Evolutionary conservation across 1,140 invertebrate genomes (phyloP).

Genomic region (Drosophila rhopaloa): DNA sequence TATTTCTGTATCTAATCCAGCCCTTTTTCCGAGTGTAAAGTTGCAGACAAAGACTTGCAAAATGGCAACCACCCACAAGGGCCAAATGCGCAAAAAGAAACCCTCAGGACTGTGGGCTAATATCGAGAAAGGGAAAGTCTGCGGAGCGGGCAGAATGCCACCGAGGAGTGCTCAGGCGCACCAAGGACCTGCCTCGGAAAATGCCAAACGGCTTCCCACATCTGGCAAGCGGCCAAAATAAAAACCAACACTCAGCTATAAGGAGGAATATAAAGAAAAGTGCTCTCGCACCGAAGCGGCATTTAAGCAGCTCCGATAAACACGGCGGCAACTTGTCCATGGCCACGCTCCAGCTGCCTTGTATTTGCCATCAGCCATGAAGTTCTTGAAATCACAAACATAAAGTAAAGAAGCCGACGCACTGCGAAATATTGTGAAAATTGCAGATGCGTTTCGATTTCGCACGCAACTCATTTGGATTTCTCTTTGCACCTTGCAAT

Average conservation of each 20-base stretch:
- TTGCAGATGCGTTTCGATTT: slow-evolving; percentile 52
- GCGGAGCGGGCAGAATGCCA: slow-evolving; percentile 17
- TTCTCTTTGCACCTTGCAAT: slow-evolving; percentile 63
- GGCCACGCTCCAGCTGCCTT: slow-evolving; percentile 46
- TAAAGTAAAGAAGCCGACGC: slow-evolving; percentile 25
- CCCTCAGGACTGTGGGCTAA: slow-evolving; percentile 32
- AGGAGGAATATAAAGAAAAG: slow-evolving; percentile 14
- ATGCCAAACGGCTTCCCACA: slow-evolving; percentile 30
- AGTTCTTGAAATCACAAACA: slow-evolving; percentile 65
- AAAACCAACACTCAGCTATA: slow-evolving; percentile 26
- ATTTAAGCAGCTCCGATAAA: slow-evolving; percentile 58
- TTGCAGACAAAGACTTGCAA: slow-evolving; percentile 38
- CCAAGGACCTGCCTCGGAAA: slow-evolving; percentile 37
- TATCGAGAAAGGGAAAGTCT: slow-evolving; percentile 55
- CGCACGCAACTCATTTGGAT: slow-evolving; percentile 58
- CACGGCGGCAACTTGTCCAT: slow-evolving; percentile 45
- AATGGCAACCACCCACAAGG: slow-evolving; percentile 26
- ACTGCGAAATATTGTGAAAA: slow-evolving; percentile 21
- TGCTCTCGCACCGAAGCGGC: slow-evolving; percentile 34
- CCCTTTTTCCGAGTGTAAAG: slow-evolving; percentile 3
- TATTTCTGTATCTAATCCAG: background rate
- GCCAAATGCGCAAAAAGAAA: slow-evolving; percentile 36
- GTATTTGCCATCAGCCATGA: slow-evolving; percentile 40
- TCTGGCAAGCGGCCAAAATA: slow-evolving; percentile 37
- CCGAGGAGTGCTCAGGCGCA: slow-evolving; percentile 50